Percentiles rank a stretch among this genome's conserved stretches.
phyloP scores from a whole-genome alignment of 2,113 vertebrate species.

The Grantiella picta region DNA sequence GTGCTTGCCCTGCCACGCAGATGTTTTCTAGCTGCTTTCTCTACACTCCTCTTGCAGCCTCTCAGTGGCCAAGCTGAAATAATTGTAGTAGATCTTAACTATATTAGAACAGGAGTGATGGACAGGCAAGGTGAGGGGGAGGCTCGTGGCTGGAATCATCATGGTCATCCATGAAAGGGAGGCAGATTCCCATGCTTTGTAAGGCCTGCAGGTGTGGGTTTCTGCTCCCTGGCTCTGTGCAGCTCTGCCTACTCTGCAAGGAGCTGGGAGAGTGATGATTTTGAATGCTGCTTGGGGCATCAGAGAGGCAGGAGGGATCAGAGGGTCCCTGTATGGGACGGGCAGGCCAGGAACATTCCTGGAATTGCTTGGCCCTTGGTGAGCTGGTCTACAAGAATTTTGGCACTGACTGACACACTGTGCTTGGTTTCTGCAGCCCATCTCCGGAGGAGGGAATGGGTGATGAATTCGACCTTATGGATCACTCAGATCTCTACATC shows the following conservation, averaged over 20 bases:
- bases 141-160: neutral
- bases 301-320: neutral
- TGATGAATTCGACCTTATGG: conserved; percentile 98
- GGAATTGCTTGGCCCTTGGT: neutral
- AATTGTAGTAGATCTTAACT: neutral
- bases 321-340: neutral
- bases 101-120: neutral
- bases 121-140: neutral
- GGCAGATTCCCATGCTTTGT: neutral
- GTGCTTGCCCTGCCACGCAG: neutral
- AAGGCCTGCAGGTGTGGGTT: neutral
- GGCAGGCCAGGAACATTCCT: neutral
- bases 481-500: conserved; percentile 98
- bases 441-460: conserved; percentile 97
- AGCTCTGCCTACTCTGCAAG: neutral
- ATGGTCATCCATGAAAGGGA: neutral
- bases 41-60: neutral
- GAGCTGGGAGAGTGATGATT: neutral
- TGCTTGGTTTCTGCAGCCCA: conserved; percentile 76
- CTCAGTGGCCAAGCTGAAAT: neutral
- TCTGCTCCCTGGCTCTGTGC: neutral
- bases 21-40: neutral
- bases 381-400: neutral
- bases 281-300: neutral
- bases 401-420: neutral